Evolutionary conservation across 1,140 invertebrate species (phyloP), one percentile per base, ranked within the genome.

Genomic region (Orius insidiosus): DNA sequence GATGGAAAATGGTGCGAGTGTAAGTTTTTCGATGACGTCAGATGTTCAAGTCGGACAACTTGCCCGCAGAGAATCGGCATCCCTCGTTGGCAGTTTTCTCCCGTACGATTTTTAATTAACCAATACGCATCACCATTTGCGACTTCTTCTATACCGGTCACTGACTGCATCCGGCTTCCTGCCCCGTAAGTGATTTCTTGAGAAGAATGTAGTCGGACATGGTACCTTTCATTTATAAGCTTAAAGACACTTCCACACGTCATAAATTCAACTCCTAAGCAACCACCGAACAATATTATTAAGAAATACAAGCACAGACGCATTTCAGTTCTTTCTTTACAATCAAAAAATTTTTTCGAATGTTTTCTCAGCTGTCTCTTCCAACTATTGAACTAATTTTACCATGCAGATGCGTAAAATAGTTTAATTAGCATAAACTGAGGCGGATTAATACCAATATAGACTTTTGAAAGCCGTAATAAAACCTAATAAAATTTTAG

Each of bases 181-280:
- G 18, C 8, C 5, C 30, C 18, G 42, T 49, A 45, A 13, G 24
- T 31, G 11, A 33, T 15, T 2, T 49, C 42, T 19, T 18, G 36
- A 2, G 24, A 24, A 8, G 43, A 45, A 31, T 38, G 19, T 6
- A 47, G 37, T 8, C 46, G 9, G 1, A 31, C 37, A 2, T 18
- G 5, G 30, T 30, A 31, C 1, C 9, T 13, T 1, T 9, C 9
- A 31, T 47, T 47, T 7, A 11, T 11, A 1, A 47, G 38, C 30
- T 47, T 47, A 10, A 47, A 10, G 11, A 32, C 46, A 11, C 46
- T 47, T 11, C 46, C 46, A 30, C 30, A 47, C 7, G 46, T 47
- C 24, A 24, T 24, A 24, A 4, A 24, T 7, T 24, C 7, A 24
- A 24, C 24, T 24, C 24, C 24, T 24, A 24, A 24, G 7, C 24